Base-by-base conservation (phyloP, 2,888 invertebrate species). In the Crepidodera aurea region DNA sequence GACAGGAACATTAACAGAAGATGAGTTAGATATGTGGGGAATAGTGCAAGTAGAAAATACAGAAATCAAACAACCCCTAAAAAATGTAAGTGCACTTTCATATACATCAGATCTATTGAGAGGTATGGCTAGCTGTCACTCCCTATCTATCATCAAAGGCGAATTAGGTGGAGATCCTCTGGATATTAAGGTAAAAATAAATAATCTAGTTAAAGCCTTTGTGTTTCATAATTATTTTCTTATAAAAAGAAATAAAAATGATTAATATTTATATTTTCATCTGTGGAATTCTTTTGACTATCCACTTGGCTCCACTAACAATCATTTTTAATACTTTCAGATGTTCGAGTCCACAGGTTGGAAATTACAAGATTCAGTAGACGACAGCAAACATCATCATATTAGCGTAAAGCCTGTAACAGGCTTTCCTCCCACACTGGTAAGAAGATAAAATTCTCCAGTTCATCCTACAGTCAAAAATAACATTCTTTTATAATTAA, bases 1-100 rank as follows among this genome's bases (percentile, higher is more conserved):
- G 92, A 98, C 98, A 10, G 98, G 98, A 10, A 98, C 98, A 0
- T 80, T 98, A 62, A 98, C 98, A 0, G 97, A 98, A 80, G 97
- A 98, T 77, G 97, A 97, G 0, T 80, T 98, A 19, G 96, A 97
- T 80, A 91, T 98, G 90, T 94, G 94, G 93, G 96, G 96, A 7
- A 91, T 95, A 2, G 89, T 96, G 4, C 90, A 93, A 0, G 77
- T 82, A 69, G 69, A 66, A 40, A 61, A 75, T 16, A 55, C 70
- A 4, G 60, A 64, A 16, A 56, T 79, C 2, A 66, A 71, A 18
- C 63, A 71, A 6, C 70, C 76, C 0, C 55, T 78, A 2, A 78
- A 75, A 64, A 70, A 77, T 5, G 64, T 75, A 2, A 59, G 56
- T 16, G 46, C 34, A 7, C 55, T 80, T 22, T 46, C 69, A 0